These are phyloP conservation scores for Rattus norvegicus DNA, from an alignment of 2,113 vertebrate genomes.

Conservation along the genomic window GRCr8 NC_086021.1:154521001-154521500, in stretches of 20 bases:
- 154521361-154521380: not conserved
- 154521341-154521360: constrained; percentile 40
- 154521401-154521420: not conserved
- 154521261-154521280: constrained; percentile 75
- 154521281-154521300: constrained; percentile 32
- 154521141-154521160: constrained; percentile 85
- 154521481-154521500: not conserved
- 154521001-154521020: constrained; percentile 86
- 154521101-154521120: constrained; percentile 84
- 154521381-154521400: constrained; percentile 12
- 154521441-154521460: not conserved
- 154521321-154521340: constrained; percentile 45
- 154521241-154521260: not conserved
- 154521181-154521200: constrained; percentile 68
- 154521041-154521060: constrained; percentile 87
- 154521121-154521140: constrained; percentile 89
- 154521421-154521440: not conserved
- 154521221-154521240: constrained; percentile 60
- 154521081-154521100: constrained; percentile 91
- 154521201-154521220: constrained; percentile 62
- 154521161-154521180: constrained; percentile 83
- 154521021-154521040: constrained; percentile 89
- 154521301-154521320: constrained; percentile 44
- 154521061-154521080: constrained; percentile 93
- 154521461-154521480: not conserved